Percentiles rank a stretch among this genome's conserved stretches.
Conservation (phyloP, 2,888 invertebrate species). For the Caenorhabditis angaria region DNA sequence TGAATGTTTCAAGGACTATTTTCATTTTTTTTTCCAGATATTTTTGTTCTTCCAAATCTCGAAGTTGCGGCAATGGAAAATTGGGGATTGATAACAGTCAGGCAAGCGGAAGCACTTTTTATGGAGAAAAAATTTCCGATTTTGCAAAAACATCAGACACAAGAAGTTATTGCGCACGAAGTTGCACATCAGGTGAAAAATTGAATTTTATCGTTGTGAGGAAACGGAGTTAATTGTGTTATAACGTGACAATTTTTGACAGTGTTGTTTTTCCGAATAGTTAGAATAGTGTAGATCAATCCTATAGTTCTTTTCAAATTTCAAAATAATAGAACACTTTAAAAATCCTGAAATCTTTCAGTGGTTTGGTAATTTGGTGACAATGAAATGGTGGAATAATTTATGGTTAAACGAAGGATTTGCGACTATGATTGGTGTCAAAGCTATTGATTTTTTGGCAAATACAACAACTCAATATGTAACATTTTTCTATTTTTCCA, state of each 20-base stretch:
- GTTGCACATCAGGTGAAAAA: conserved; percentile 60
- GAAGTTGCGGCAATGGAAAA: conserved; percentile 67
- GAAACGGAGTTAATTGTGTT: too few species aligned
- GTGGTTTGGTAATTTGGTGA: conserved; percentile 70
- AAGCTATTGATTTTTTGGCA: conserved; percentile 43
- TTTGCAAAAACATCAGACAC: conserved; percentile 22
- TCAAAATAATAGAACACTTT: conserved; percentile 17
- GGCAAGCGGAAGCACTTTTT: conserved; percentile 38
- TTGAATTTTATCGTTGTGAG: too few species aligned
- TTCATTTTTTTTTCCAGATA: conserved; percentile 51
- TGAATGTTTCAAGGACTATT: background rate
- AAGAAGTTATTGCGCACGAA: conserved; percentile 54
- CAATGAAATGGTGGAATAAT: conserved; percentile 70
- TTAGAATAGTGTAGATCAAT: too few species aligned
- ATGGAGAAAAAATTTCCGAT: conserved; percentile 24
- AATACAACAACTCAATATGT: conserved; percentile 46
- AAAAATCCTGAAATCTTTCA: conserved; percentile 35
- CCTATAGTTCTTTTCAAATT: too few species aligned
- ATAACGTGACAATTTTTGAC: background rate
- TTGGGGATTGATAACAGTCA: conserved; percentile 58
- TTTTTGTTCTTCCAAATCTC: conserved; percentile 56
- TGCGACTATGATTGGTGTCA: conserved; percentile 49
- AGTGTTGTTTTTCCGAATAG: too few species aligned
- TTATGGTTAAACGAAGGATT: conserved; percentile 68
- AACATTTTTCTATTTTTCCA: too few species aligned